These are phyloP conservation scores for Pygocentrus nattereri DNA, from an alignment of 2,797 vertebrate species.

Conservation along the genomic window DNA sequence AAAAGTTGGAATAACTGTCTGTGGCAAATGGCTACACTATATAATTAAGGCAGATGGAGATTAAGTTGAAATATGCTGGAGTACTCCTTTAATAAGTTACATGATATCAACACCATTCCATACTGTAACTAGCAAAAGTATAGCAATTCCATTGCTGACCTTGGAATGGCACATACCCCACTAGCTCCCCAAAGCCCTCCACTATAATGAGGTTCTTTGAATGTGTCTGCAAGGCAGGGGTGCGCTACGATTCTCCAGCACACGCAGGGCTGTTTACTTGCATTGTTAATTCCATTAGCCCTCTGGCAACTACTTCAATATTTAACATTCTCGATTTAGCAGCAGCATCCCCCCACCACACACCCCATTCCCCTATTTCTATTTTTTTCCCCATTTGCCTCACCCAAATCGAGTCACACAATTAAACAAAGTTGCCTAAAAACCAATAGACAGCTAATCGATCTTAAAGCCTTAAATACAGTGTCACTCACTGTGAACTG, in stretches of 20 bases:
- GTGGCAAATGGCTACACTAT: background rate
- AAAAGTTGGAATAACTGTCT: background rate
- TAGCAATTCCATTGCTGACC: conserved; percentile 73
- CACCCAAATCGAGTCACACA: conserved; percentile 71
- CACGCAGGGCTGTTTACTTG: conserved; percentile 77
- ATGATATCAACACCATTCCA: background rate
- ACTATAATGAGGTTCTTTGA: conserved; percentile 71
- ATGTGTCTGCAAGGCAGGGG: conserved; percentile 61
- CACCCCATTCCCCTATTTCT: conserved; percentile 35
- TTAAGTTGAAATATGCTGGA: background rate
- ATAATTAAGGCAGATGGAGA: background rate
- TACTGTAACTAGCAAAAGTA: conserved; percentile 50
- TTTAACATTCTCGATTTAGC: conserved; percentile 82
- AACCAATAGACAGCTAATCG: conserved; percentile 73
- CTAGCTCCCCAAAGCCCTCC: conserved; percentile 68
- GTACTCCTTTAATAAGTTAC: background rate
- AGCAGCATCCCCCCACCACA: conserved; percentile 16
- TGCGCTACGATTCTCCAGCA: conserved; percentile 50
- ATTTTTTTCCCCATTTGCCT: conserved; percentile 46
- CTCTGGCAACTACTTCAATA: conserved; percentile 78
- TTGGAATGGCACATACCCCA: conserved; percentile 68
- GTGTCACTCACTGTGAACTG: conserved; percentile 71
- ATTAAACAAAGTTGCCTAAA: conserved; percentile 74
- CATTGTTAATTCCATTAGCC: conserved; percentile 85
- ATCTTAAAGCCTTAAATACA: conserved; percentile 72